A percentile compares a stretch with the other conserved stretches of the same genome.
Conservation (phyloP, 2,113 vertebrate species). For the Pongo abelii region DNA sequence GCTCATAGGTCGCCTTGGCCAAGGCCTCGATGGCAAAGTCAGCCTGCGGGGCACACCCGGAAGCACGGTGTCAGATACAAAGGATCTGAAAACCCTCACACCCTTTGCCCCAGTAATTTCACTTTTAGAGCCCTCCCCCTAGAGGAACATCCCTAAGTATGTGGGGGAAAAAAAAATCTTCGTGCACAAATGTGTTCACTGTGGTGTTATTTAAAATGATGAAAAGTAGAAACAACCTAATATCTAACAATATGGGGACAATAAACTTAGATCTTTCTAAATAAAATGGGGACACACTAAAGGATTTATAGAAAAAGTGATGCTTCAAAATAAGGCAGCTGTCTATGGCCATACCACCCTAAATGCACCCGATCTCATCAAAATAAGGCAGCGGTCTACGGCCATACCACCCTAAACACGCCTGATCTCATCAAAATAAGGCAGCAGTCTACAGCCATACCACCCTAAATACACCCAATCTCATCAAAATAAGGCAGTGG, state of each 20-base stretch:
- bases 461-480: too few relatives aligned
- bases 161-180: background rate
- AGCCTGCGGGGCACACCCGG: conserved; percentile 80
- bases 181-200: accelerated
- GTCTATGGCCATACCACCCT: too few relatives aligned
- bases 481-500: background rate
- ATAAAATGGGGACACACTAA: background rate
- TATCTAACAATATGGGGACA: accelerated
- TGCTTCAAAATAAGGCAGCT: background rate
- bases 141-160: background rate
- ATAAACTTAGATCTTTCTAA: background rate
- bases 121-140: background rate
- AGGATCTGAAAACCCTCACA: background rate
- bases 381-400: background rate
- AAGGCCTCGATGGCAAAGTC: conserved; percentile 98
- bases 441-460: too few relatives aligned
- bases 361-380: background rate
- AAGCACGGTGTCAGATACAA: background rate
- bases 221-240: background rate
- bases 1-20: conserved; percentile 97
- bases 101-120: background rate
- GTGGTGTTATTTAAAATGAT: accelerated
- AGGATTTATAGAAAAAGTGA: background rate
- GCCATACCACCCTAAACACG: too few relatives aligned
- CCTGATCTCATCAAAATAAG: background rate